Conservation (phyloP, 2,113 vertebrate species). For the Psammodynastes pulverulentus region DNA sequence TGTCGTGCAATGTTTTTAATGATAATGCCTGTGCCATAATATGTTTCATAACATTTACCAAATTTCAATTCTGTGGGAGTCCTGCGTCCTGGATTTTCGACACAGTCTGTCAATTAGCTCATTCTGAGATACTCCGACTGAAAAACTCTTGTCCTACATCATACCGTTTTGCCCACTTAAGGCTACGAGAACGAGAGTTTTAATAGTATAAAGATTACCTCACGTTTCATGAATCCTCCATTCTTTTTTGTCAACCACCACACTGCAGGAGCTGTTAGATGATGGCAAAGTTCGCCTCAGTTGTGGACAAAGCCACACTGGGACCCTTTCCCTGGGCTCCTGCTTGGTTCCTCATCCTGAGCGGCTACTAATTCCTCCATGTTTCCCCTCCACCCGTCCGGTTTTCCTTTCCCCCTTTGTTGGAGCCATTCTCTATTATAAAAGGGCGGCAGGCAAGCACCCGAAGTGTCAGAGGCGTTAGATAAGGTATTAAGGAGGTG, state of each 20-base stretch:
- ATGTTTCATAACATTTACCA: too few relatives aligned
- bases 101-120: too few relatives aligned
- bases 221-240: not conserved
- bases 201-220: not conserved
- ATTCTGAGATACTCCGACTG: too few relatives aligned
- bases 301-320: not conserved
- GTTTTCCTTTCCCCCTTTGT: not conserved
- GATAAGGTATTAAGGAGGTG: slow-evolving; percentile 67
- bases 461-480: slow-evolving; percentile 54
- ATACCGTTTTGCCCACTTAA: not conserved
- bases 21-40: too few relatives aligned
- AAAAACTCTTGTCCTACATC: too few relatives aligned
- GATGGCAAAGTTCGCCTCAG: not conserved
- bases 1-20: too few relatives aligned
- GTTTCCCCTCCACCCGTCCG: not conserved
- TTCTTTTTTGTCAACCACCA: fast-evolving
- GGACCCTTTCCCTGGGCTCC: not conserved
- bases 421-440: not conserved
- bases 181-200: not conserved
- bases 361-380: slow-evolving; percentile 30
- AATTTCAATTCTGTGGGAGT: not conserved
- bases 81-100: too few relatives aligned
- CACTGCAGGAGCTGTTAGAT: not conserved
- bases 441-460: slow-evolving; percentile 42
- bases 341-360: slow-evolving; percentile 12